phyloP scores from a whole-genome alignment of 2,113 vertebrate genomes.

The Acanthisitta chloris region DNA sequence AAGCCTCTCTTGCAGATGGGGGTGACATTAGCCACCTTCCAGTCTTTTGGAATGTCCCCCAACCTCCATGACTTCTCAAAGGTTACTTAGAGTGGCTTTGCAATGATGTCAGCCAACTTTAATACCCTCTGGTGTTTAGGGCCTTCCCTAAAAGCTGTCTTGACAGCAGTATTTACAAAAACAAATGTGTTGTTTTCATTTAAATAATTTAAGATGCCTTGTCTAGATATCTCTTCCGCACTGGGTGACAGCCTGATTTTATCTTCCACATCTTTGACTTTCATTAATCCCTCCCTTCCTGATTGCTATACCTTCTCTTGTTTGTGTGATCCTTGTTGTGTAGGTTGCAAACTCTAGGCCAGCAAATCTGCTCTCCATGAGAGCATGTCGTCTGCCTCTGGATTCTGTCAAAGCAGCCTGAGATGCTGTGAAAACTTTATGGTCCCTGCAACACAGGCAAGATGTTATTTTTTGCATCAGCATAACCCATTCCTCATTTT shows the following conservation, averaged over 20 bases:
- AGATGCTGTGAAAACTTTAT: neutral
- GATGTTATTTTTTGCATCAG: neutral
- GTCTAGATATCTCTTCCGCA: slow-evolving; percentile 6
- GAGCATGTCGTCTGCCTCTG: neutral
- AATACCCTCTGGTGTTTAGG: neutral
- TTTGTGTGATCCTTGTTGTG: neutral
- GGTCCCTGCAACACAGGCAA: neutral
- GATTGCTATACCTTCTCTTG: neutral
- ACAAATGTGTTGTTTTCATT: slow-evolving; percentile 13
- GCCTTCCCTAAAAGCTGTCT: neutral
- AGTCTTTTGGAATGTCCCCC: neutral
- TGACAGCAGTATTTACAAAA: neutral
- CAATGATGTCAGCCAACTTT: neutral
- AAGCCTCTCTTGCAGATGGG: neutral
- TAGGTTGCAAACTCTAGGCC: neutral
- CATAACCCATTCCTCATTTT: neutral
- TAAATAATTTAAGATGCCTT: slow-evolving; percentile 34
- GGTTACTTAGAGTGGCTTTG: fast-evolving
- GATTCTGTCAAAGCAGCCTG: neutral
- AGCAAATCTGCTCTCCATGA: neutral
- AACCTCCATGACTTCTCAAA: neutral
- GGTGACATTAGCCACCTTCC: neutral
- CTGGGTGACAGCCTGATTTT: slow-evolving; percentile 19
- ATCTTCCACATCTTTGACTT: slow-evolving; percentile 20
- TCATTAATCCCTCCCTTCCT: slow-evolving; percentile 63